Base-by-base conservation (phyloP, 2,113 vertebrate genomes). In the Leiothrix lutea region DNA sequence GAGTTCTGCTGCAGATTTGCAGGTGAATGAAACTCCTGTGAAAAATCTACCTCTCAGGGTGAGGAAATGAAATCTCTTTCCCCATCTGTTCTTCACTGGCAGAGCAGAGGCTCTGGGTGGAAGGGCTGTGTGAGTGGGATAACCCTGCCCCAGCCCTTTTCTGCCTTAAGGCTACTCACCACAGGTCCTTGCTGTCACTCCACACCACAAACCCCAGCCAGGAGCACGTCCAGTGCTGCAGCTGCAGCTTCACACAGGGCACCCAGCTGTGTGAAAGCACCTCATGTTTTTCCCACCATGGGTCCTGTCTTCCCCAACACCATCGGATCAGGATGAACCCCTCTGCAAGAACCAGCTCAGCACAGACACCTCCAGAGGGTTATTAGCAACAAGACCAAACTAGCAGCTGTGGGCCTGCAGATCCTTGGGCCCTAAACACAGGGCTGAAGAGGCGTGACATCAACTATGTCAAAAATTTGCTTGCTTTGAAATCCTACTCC, bases 401-500 rank as follows among this genome's bases (percentile, higher is more conserved):
- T 24, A 90, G 94, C 64, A 95, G 69, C 88, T 1, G 5, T 35
- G 38, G 64, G 77, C 64, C 50, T 92, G 28, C 64, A 73, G 47
- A 75, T 79, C 70, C 62, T n/a, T 24, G 54, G 33, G 58, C 53
- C 54, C 53, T 86, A 48, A 93, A 84, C 64, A 65, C 24, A 16
- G 60, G 60, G 65, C 67, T 84, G 73, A 86, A 91, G 80, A 86
- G 67, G 56, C 8, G 1, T 67, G 56, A 86, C 48, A 69, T 50
- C 77, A 96, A 79, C 90, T 91, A 84, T 40, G 57, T 56, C 40
- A 92, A 95, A 94, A 88, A 88, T 80, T 33, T 67, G 62, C 92
- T 86, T 72, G 72, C 85, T 86, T 92, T 92, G 90, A 94, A 96
- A 94, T 62, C 79, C 78, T 89, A 61, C 73, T 72, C 93, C 89